Evolutionary conservation across 1,140 invertebrate species (phyloP).

Genomic region (Megathymus violae): DNA sequence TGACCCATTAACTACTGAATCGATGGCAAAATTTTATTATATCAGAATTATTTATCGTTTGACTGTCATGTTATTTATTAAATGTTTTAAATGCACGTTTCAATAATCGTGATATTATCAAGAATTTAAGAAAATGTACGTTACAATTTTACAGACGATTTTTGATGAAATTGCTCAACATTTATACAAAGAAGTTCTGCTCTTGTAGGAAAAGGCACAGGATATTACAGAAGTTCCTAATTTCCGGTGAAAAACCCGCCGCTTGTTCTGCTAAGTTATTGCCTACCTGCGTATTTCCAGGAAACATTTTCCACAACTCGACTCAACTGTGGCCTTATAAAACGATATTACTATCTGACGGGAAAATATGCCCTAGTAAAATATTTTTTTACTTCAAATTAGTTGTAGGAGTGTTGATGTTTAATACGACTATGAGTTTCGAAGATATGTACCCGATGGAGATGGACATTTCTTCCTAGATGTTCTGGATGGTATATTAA

Average conservation of each 20-base stretch:
- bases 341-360: conserved; percentile 1
- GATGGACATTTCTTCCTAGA: too few relatives aligned
- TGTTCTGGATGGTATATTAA: too few relatives aligned
- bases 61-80: too few relatives aligned
- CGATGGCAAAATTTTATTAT: conserved; percentile 15
- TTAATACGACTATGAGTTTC: background rate
- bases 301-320: conserved; percentile 30
- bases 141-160: background rate
- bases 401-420: background rate
- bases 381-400: background rate
- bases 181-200: conserved; percentile 44
- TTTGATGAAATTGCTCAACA: background rate
- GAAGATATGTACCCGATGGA: too few relatives aligned
- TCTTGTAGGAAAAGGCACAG: conserved; percentile 55
- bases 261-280: conserved; percentile 43
- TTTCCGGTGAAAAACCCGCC: conserved; percentile 48
- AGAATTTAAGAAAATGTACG: too few relatives aligned
- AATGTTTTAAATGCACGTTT: too few relatives aligned
- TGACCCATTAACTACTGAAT: conserved; percentile 27
- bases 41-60: background rate
- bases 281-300: conserved; percentile 42
- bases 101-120: too few relatives aligned
- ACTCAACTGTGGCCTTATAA: conserved; percentile 26
- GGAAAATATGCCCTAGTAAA: conserved; percentile 20
- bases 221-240: conserved; percentile 62